Evolutionary conservation across 2,888 invertebrate genomes (phyloP).

Genomic region (Coenonympha glycerion): DNA sequence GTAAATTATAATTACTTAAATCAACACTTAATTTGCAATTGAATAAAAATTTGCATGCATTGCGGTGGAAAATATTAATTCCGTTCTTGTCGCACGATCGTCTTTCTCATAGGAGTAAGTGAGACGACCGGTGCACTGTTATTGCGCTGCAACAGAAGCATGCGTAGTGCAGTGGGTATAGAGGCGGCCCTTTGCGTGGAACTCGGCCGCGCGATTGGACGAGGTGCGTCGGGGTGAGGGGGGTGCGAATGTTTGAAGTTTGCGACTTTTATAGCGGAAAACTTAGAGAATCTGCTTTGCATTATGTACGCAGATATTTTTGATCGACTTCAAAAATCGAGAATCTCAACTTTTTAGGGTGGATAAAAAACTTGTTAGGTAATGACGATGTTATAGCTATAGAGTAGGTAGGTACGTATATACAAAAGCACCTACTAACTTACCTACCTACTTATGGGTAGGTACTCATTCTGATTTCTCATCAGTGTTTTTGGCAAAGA

Average conservation of each 20-base stretch:
- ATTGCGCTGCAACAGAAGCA: slow-evolving; percentile 55
- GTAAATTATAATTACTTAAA: slow-evolving; percentile 70
- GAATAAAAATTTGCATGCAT: slow-evolving; percentile 71
- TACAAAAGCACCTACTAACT: too few species aligned
- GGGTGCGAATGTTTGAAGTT: slow-evolving; percentile 62
- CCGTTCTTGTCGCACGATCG: slow-evolving; percentile 42
- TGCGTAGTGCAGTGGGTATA: slow-evolving; percentile 66
- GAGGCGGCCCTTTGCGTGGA: slow-evolving; percentile 61
- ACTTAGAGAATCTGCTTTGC: slow-evolving; percentile 53
- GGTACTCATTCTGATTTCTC: too few species aligned
- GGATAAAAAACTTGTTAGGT: too few species aligned
- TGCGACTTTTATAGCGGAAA: slow-evolving; percentile 55
- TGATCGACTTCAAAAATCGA: too few species aligned
- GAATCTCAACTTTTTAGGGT: too few species aligned
- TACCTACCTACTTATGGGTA: too few species aligned
- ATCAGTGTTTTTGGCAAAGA: too few species aligned
- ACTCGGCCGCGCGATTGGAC: slow-evolving; percentile 53
- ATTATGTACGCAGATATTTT: too few species aligned
- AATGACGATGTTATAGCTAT: too few species aligned
- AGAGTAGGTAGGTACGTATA: too few species aligned
- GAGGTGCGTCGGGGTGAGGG: slow-evolving; percentile 45
- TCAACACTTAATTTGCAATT: slow-evolving; percentile 67
- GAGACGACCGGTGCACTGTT: slow-evolving; percentile 42
- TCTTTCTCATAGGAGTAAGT: slow-evolving; percentile 38
- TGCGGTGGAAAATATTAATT: slow-evolving; percentile 46